phyloP scores from a whole-genome alignment of 2,888 invertebrate species.

The Cancer borealis region DNA sequence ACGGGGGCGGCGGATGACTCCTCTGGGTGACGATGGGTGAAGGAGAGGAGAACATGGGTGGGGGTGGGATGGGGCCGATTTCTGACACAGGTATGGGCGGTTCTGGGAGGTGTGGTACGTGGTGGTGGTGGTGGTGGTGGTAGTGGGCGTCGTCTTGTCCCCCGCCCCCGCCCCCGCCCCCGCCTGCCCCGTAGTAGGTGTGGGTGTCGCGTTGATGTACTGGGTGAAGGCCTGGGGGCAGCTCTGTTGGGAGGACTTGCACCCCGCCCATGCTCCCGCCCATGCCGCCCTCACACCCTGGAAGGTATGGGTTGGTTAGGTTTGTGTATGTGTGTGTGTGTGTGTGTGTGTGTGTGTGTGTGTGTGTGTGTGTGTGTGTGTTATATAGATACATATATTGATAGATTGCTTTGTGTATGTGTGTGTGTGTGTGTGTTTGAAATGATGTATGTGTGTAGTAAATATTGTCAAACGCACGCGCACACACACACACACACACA shows the following conservation, averaged over 20 bases:
- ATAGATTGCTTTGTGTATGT: neutral
- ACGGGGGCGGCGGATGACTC: constrained; percentile 75
- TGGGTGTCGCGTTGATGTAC: constrained; percentile 73
- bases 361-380: neutral
- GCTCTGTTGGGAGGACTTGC: constrained; percentile 65
- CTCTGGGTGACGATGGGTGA: constrained; percentile 71
- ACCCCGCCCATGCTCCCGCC: constrained; percentile 60
- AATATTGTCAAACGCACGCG: neutral
- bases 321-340: neutral
- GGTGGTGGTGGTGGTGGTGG: constrained; percentile 79
- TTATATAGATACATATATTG: neutral
- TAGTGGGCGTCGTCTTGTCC: neutral
- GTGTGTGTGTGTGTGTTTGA: neutral
- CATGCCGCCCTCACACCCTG: constrained; percentile 61
- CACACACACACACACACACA: neutral
- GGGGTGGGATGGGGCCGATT: constrained; percentile 95
- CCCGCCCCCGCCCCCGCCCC: neutral
- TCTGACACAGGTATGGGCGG: constrained; percentile 95
- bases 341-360: neutral
- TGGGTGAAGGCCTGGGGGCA: constrained; percentile 68
- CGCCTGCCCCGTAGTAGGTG: constrained; percentile 68
- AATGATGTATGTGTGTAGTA: neutral
- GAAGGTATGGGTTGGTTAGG: neutral
- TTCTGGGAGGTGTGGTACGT: constrained; percentile 91
- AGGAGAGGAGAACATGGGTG: constrained; percentile 93